These are phyloP conservation scores for Delphinapterus leucas DNA, from an alignment of 2,113 vertebrate genomes.

Conservation along the genomic window DNA sequence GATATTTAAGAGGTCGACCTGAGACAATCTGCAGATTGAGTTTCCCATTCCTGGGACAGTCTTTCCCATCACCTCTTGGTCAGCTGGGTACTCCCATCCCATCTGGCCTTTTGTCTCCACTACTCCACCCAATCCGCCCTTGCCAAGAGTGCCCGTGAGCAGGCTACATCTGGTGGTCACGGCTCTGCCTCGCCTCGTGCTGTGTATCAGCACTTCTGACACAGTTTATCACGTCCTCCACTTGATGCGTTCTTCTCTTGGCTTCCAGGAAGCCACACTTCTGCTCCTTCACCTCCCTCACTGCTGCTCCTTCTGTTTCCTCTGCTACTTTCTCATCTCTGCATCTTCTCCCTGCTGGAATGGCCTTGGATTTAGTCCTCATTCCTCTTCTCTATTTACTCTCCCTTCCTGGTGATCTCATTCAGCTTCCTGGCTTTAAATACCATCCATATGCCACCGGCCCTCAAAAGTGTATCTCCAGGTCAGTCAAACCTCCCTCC, in stretches of 20 bases:
- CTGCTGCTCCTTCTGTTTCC: not conserved
- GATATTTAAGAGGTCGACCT: not conserved
- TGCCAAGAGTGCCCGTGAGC: not conserved
- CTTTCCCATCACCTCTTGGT: not conserved
- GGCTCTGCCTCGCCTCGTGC: not conserved
- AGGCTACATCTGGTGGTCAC: rapidly evolving
- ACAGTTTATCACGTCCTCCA: rapidly evolving
- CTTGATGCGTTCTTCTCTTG: rapidly evolving
- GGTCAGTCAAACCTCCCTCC: not conserved
- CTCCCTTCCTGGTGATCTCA: not conserved
- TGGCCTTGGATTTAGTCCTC: too few relatives aligned
- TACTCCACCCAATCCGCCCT: not conserved
- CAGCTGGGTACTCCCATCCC: not conserved
- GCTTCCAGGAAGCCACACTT: too few relatives aligned
- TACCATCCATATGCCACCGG: not conserved
- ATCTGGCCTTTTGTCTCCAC: not conserved
- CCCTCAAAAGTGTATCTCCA: rapidly evolving
- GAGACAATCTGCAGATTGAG: not conserved
- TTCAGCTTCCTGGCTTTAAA: not conserved
- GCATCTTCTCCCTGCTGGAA: not conserved
- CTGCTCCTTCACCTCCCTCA: too few relatives aligned
- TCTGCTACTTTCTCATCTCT: not conserved
- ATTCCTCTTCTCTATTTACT: not conserved
- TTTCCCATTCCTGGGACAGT: not conserved
- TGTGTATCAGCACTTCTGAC: too few relatives aligned